Base-by-base conservation (phyloP, 2,113 vertebrate species). In the Clarias gariepinus region DNA sequence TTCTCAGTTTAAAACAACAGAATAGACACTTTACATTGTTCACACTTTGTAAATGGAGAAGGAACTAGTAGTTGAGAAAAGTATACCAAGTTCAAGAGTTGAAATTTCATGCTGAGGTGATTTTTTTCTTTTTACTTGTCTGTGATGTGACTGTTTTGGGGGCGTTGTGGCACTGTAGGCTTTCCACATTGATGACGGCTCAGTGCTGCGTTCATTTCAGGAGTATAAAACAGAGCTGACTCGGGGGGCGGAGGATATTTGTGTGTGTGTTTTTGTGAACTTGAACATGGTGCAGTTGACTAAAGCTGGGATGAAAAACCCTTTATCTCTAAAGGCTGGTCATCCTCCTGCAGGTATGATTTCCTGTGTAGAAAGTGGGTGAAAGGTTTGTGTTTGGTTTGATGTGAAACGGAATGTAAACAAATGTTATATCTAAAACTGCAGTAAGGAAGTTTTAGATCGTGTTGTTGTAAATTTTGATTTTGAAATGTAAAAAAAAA, bases 311-410 rank as follows among this genome's bases (percentile, higher is more conserved):
- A 76, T 60, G 63, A 94, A 85, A 41, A 91, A 90, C 52, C 9
- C 64, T 58, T 77, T 82, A 52, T 0, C 86, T 33, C 92, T 95
- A 82, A 96, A 93, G 69, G 95, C 92, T 64, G 95, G 95, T 0
- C 95, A 95, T 55, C 94, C 90, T 68, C 95, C 95, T 0, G 95
- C 95, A 93, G 95, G 95, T 96, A 89, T 87, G 71, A 16, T 0
- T 0, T 36, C 1, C n/a, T 19, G 4, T 4, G 12, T 6, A 47
- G 19, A 53, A 15, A 76, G 41, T 76, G 74, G 28, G 23, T 25
- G 52, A 55, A n/a, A 4, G 57, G 4, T 61, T 28, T 18, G 18
- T 60, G 18, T 28, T 61, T 74, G 41, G 4, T 55, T 81, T 84
- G 30, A n/a, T 36, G 69, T 36, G 16, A 18, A 19, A 15, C 30